These are phyloP conservation scores for Anoplopoma fimbria DNA, from an alignment of 2,113 vertebrate species.

Conservation along the genomic window DNA sequence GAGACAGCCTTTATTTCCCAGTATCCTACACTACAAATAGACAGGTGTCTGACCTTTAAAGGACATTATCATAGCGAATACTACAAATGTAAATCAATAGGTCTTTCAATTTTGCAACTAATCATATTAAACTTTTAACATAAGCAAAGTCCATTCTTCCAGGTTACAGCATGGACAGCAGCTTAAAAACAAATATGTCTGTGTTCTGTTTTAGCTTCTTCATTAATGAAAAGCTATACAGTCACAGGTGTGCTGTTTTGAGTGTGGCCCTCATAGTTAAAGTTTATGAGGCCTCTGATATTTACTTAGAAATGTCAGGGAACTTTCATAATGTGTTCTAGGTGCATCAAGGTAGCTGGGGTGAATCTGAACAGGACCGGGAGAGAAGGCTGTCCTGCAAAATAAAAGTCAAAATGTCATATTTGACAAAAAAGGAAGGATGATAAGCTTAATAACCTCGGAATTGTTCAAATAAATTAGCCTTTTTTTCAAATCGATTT, in stretches of 20 bases:
- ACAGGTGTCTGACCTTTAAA: not conserved
- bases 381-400: not conserved
- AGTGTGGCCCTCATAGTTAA: no score
- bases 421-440: not conserved
- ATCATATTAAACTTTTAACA: not conserved
- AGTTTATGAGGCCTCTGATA: not conserved
- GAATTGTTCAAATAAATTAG: not conserved
- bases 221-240: not conserved
- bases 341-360: not conserved
- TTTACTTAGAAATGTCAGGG: not conserved
- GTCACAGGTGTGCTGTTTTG: slow-evolving; percentile 1
- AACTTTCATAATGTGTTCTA: not conserved
- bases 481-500: no score
- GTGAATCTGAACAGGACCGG: slow-evolving; percentile 10
- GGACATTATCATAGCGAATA: not conserved
- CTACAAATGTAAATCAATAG: not conserved
- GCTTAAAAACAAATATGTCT: not conserved
- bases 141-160: not conserved
- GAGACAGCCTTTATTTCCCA: not conserved
- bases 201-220: not conserved
- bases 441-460: no score
- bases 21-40: no score
- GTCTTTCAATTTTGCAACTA: not conserved
- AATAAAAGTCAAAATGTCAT: not conserved
- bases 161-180: not conserved